Evolutionary conservation across 2,113 vertebrate genomes (phyloP).

Genomic region (Chinchilla lanigera): DNA sequence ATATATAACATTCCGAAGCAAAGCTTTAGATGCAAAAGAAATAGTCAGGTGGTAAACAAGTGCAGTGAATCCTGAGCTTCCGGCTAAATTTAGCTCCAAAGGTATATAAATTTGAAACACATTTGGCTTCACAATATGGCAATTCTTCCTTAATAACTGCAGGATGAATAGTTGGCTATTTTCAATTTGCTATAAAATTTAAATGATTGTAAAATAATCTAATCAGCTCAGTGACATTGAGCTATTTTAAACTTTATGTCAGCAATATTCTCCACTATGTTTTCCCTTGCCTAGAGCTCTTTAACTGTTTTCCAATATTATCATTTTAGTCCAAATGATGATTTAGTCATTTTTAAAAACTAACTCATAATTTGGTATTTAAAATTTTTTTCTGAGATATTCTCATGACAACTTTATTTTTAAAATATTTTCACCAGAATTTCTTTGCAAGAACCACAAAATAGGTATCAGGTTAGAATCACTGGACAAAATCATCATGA

Average conservation of each 20-base stretch:
- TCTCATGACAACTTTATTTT: not conserved
- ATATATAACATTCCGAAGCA: not conserved
- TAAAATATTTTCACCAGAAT: not conserved
- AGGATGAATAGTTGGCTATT: not conserved
- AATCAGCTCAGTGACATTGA: not conserved
- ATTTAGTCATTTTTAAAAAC: not conserved
- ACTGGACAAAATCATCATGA: not conserved
- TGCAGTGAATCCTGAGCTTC: not conserved
- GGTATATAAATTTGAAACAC: not conserved
- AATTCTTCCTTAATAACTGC: not conserved
- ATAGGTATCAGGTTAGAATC: not conserved
- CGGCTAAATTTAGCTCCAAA: not conserved
- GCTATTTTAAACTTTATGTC: not conserved
- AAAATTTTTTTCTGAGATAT: not conserved
- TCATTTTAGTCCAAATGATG: not conserved
- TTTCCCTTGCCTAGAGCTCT: not conserved
- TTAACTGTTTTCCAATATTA: not conserved
- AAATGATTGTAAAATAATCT: not conserved
- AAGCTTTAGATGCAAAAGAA: not conserved
- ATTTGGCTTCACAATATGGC: not conserved
- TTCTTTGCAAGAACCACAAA: not conserved
- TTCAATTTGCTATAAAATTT: not conserved
- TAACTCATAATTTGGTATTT: not conserved
- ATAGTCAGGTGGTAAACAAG: not conserved
- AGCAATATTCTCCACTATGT: not conserved